Conservation (phyloP, 2,888 invertebrate genomes). For the Diogma glabrata region DNA sequence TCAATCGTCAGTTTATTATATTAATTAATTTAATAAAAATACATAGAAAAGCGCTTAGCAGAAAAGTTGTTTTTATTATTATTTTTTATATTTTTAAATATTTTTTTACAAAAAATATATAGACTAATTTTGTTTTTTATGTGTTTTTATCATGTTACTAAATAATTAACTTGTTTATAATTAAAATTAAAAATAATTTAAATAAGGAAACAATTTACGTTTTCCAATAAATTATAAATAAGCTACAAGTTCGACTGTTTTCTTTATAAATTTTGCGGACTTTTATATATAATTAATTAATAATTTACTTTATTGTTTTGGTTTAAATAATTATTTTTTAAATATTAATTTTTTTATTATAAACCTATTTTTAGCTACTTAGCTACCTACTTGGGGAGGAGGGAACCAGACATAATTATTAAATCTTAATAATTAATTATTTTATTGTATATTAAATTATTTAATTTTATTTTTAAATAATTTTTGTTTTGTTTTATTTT, state of each 20-base stretch:
- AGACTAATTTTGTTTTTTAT: constrained; percentile 7
- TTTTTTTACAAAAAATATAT: constrained; percentile 9
- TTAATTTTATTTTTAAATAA: no score
- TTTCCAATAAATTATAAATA: neutral
- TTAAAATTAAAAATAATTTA: constrained; percentile 6
- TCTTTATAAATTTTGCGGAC: no score
- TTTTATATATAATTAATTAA: constrained; percentile 5
- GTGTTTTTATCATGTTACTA: neutral
- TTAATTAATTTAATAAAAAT: constrained; percentile 7
- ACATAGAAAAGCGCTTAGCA: constrained; percentile 11
- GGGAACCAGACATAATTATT: no score
- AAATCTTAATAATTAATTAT: no score
- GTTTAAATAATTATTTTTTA: no score
- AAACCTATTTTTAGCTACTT: constrained; percentile 8
- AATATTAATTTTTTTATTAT: neutral
- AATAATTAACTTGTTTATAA: constrained; percentile 6
- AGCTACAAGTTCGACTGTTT: neutral
- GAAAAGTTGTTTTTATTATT: constrained; percentile 8
- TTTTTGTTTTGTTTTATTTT: no score
- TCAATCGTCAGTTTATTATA: constrained; percentile 1
- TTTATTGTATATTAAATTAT: no score
- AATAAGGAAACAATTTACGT: neutral
- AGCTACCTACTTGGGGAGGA: constrained; percentile 8
- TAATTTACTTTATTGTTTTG: no score
- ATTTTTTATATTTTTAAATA: constrained; percentile 8